Conservation (phyloP, 1,140 invertebrate species). For the Epicauta chinensis region DNA sequence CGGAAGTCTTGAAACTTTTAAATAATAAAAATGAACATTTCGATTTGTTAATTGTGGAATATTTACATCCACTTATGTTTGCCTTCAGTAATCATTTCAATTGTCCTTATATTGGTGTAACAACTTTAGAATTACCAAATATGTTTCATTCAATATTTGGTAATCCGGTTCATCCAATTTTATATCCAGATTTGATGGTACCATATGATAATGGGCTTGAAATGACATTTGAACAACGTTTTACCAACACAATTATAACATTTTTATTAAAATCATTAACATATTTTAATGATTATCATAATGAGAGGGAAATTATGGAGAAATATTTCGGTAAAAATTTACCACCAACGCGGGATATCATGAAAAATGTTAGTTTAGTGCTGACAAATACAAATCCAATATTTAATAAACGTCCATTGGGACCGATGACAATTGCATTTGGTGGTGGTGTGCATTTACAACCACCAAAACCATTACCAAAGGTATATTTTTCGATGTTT, state of each 20-base stretch:
- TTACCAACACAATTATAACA: slow-evolving; percentile 29
- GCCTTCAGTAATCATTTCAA: slow-evolving; percentile 36
- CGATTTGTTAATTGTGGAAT: slow-evolving; percentile 39
- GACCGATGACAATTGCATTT: slow-evolving; percentile 30
- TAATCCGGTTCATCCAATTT: slow-evolving; percentile 34
- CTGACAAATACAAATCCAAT: slow-evolving; percentile 36
- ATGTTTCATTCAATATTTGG: slow-evolving; percentile 29
- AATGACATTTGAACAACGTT: slow-evolving; percentile 34
- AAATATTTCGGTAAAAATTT: slow-evolving; percentile 33
- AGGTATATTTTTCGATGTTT: neutral
- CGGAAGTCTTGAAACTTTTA: slow-evolving; percentile 32
- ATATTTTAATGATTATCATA: slow-evolving; percentile 13
- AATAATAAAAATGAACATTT: slow-evolving; percentile 35
- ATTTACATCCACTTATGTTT: slow-evolving; percentile 25
- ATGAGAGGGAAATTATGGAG: slow-evolving; percentile 26
- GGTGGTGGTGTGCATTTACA: slow-evolving; percentile 42
- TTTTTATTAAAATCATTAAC: slow-evolving; percentile 17
- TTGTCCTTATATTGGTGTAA: slow-evolving; percentile 34
- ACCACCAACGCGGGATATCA: slow-evolving; percentile 28
- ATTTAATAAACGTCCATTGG: slow-evolving; percentile 17
- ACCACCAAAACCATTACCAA: slow-evolving; percentile 37
- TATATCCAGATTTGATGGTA: slow-evolving; percentile 31
- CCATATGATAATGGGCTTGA: slow-evolving; percentile 9
- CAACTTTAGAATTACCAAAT: slow-evolving; percentile 26
- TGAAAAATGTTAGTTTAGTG: slow-evolving; percentile 30